phyloP scores from a whole-genome alignment of 2,888 invertebrate species.

The Cataglyphis cursor region DNA sequence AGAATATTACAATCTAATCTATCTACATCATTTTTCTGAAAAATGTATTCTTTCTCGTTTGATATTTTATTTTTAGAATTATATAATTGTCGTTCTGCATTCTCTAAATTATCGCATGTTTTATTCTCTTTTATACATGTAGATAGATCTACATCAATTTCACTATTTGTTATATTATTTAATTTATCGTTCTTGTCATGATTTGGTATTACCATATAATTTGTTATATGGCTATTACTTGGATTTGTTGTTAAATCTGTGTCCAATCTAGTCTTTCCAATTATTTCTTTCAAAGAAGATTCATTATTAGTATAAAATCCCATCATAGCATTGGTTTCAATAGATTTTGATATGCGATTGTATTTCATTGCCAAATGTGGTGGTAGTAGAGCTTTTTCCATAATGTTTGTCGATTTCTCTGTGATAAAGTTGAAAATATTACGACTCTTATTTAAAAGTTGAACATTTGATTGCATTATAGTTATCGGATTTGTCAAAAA shows the following conservation, averaged over 20 bases:
- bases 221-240: slow-evolving; percentile 2
- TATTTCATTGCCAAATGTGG: slow-evolving; percentile 80
- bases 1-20: slow-evolving; percentile 17
- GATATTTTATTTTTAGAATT: background rate
- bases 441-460: slow-evolving; percentile 83
- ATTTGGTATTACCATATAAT: slow-evolving; percentile 1
- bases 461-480: slow-evolving; percentile 83
- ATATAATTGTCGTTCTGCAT: slow-evolving; percentile 5
- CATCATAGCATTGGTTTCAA: slow-evolving; percentile 54
- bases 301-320: slow-evolving; percentile 42
- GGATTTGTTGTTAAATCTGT: slow-evolving; percentile 5
- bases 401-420: slow-evolving; percentile 84
- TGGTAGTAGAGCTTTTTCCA: slow-evolving; percentile 83
- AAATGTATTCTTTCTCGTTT: background rate
- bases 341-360: slow-evolving; percentile 64
- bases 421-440: slow-evolving; percentile 84
- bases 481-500: slow-evolving; percentile 81
- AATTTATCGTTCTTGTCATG: background rate
- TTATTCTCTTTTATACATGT: slow-evolving; percentile 1
- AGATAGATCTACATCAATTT: background rate
- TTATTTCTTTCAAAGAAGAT: slow-evolving; percentile 23
- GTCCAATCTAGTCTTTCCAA: background rate
- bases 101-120: background rate
- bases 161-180: background rate
- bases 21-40: slow-evolving; percentile 2